Evolutionary conservation across 2,113 vertebrate species (phyloP).

Genomic region (Puntigrus tetrazona): DNA sequence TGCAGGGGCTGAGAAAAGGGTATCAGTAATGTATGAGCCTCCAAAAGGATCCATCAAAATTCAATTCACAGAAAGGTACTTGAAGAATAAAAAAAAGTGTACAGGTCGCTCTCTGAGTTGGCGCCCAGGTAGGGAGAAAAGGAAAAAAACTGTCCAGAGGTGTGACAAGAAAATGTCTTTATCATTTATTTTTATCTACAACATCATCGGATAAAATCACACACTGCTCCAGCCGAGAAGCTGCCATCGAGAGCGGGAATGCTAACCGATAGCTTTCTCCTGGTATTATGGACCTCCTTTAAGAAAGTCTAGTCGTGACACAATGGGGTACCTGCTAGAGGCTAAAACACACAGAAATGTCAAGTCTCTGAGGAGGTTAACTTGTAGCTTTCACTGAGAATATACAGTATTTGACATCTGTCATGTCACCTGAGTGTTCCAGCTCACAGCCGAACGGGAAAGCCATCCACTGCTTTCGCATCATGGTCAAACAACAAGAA

Average conservation of each 20-base stretch:
- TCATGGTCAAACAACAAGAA: conserved; percentile 31
- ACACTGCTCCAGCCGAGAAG: not conserved
- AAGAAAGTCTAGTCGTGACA: not conserved
- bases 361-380: conserved; percentile 15
- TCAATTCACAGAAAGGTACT: conserved; percentile 38
- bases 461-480: not conserved
- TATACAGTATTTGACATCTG: conserved; percentile 14
- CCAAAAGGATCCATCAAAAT: conserved; percentile 31
- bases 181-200: not conserved
- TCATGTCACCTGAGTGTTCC: conserved; percentile 19
- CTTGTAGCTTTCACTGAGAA: conserved; percentile 7
- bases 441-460: not conserved
- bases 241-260: not conserved
- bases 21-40: conserved; percentile 20
- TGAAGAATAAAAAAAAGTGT: not conserved
- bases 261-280: not conserved
- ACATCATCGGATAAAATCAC: not conserved
- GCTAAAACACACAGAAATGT: conserved; percentile 23
- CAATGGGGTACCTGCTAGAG: not conserved
- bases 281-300: conserved; percentile 6
- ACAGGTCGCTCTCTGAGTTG: not conserved
- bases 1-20: not conserved
- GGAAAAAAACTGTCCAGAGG: not conserved
- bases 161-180: not conserved
- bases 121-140: not conserved